Evolutionary conservation across 2,888 invertebrate genomes (phyloP).

Genomic region (Rhingia campestris): DNA sequence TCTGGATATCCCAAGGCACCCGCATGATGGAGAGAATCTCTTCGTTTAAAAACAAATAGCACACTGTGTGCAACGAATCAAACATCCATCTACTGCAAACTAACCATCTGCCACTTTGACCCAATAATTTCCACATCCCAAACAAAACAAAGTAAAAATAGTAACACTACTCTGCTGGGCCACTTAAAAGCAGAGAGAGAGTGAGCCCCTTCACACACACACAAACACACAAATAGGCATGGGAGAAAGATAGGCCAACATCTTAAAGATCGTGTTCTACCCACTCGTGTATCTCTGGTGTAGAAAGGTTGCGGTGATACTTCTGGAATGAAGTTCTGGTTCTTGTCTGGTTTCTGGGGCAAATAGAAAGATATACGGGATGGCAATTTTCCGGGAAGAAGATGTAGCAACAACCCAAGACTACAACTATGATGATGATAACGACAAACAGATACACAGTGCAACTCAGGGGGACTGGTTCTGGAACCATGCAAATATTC

Average conservation of each 20-base stretch:
- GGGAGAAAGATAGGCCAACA: slow-evolving; percentile 28
- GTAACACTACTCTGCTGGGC: slow-evolving; percentile 65
- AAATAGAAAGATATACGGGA: slow-evolving; percentile 56
- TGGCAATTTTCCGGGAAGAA: slow-evolving; percentile 50
- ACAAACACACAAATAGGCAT: slow-evolving; percentile 18
- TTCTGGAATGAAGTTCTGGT: slow-evolving; percentile 36
- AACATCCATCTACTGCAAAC: slow-evolving; percentile 33
- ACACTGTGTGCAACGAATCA: slow-evolving; percentile 45
- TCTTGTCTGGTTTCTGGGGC: slow-evolving; percentile 56
- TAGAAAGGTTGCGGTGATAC: slow-evolving; percentile 31
- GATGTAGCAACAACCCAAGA: slow-evolving; percentile 32
- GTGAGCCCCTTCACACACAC: slow-evolving; percentile 45
- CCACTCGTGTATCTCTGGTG: slow-evolving; percentile 34
- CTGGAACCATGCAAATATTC: slow-evolving; percentile 65
- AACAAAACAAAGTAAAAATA: slow-evolving; percentile 62
- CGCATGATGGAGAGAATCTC: slow-evolving; percentile 37
- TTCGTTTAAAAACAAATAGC: slow-evolving; percentile 26
- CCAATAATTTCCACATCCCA: slow-evolving; percentile 70
- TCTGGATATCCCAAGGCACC: slow-evolving; percentile 39
- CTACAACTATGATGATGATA: slow-evolving; percentile 4
- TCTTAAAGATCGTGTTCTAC: slow-evolving; percentile 61
- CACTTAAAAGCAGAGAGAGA: slow-evolving; percentile 54
- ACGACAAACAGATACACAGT: slow-evolving; percentile 12
- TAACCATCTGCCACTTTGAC: slow-evolving; percentile 71
- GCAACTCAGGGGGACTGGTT: slow-evolving; percentile 42